Evolutionary conservation across 2,113 vertebrate species (phyloP), one percentile per base, ranked within the genome.

Genomic region (Nanorana parkeri): DNA sequence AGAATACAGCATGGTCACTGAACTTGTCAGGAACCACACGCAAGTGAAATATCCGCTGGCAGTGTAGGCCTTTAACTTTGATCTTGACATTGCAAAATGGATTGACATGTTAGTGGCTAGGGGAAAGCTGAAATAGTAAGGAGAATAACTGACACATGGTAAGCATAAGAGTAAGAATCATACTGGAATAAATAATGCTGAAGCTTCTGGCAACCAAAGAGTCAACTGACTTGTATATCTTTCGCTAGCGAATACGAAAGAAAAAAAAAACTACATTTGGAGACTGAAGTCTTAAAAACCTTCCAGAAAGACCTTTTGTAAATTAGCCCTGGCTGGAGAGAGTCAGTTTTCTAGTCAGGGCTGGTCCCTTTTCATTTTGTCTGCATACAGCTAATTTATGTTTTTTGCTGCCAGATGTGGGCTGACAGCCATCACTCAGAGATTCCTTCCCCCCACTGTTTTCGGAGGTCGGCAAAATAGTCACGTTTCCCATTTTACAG

Each of bases 381-480:
- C 97, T 97, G 93, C 95, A 97, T 98, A 93, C 95, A 95, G 94
- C 93, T 97, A 96, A 99, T 98, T 98, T 97, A 97, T 98, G 80
- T 83, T 97, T 96, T 75, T 93, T 93, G 92, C 92, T 94, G 95
- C 95, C 95, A 98, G 96, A 97, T 97, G 96, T 95, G 92, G 93
- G 95, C 95, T 98, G 97, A 98, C 97, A 98, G 96, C 93, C 96
- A 97, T 99, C 97, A 97, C 93, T 99, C 97, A 96, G 90, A 87
- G 91, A 76, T 76, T 89, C 89, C 89, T 89, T 88, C 90, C 91
- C 92, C 90, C 93, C 93, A 86, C 94, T 89, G 86, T 88, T 76
- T 83, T 76, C 92, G 91, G 94, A 93, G 95, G 94, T 95, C 95
- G 91, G 91, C 88, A 92, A 92, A 94, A 94, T 93, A 95, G 94